Evolutionary conservation across 1,140 invertebrate species (phyloP), one percentile per base, ranked within the genome.

Genomic region (Drosophila nigromelanica): DNA sequence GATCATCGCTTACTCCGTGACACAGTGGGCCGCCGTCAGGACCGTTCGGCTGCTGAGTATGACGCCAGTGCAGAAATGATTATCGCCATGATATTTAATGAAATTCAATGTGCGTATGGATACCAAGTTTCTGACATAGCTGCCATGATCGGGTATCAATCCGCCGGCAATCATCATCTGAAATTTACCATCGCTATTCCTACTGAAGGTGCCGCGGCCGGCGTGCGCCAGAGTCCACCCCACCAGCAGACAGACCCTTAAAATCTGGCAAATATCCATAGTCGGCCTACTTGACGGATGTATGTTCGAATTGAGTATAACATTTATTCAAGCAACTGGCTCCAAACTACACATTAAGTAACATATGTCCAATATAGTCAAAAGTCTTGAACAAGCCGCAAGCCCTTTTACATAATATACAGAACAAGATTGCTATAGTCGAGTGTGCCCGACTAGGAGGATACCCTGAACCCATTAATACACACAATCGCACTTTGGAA

Each of bases 41-140:
- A 86, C 56, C 0, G 51, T 58, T 11, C 55, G 62, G 37, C 82
- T 81, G 51, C 66, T 81, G 4, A 86, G 39, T 5, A 86, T 55
- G n/a, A 87, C 21, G 2, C 81, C 81, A 3, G 74, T 71, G 42
- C 81, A 86, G 6, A 87, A 86, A 33, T 86, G 81, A 42, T 86
- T 86, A 30, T 86, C 81, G 0, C 81, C 81, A 1, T 10, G 14
- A 3, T n/a, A 67, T 10, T 50, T 3, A 0, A 87, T 43, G 7
- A 51, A 77, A 2, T 69, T 21, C 0, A 69, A 6, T 3, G 81
- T 86, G 11, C 81, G 55, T 15, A 86, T 78, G 0, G 81, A 86
- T 5, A 86, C 81, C 18, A 86, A 10, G 39, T 72, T 83, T 2
- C 70, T 58, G 1, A 42, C 47, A 37, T 37, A 61, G 5, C 33